phyloP scores from a whole-genome alignment of 35 echinoderm and acorn worm genomes.

The Holothuria glaberrima region DNA sequence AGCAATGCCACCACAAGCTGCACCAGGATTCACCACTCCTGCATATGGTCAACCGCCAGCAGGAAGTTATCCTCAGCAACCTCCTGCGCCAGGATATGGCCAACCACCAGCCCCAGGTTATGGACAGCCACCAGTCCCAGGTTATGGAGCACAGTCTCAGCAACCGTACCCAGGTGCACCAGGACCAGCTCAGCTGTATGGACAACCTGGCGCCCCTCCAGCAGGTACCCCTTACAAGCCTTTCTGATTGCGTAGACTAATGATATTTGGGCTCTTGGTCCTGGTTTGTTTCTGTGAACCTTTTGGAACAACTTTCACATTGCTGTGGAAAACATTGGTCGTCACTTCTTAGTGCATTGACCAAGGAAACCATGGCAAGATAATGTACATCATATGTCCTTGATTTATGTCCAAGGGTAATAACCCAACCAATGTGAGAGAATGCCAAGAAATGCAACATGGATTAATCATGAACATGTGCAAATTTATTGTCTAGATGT shows the following conservation, averaged over 20 bases:
- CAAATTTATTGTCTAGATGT: too few species aligned
- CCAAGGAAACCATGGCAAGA: too few species aligned
- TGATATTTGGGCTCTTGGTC: too few species aligned
- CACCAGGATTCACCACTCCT: constrained; percentile 39
- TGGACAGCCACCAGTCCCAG: constrained; percentile 9
- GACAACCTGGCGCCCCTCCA: constrained; percentile 21
- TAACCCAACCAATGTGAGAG: too few species aligned
- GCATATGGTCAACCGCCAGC: constrained; percentile 35
- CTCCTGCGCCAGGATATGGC: constrained; percentile 19
- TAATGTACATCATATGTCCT: too few species aligned
- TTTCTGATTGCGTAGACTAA: neutral
- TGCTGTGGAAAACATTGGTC: too few species aligned
- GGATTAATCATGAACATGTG: too few species aligned
- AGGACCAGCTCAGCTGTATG: neutral
- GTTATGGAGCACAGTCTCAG: constrained; percentile 8
- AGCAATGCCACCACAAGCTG: constrained; percentile 21
- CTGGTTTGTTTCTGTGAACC: too few species aligned
- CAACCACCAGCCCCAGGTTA: constrained; percentile 1
- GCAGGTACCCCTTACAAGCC: constrained; percentile 6
- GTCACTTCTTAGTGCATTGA: too few species aligned
- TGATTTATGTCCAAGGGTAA: too few species aligned
- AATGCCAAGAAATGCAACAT: too few species aligned
- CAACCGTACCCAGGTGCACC: neutral
- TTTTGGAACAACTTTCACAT: too few species aligned
- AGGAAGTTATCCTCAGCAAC: constrained; percentile 13